Base-by-base conservation (phyloP, 1,140 invertebrate species). In the Apocrypta bakeri region DNA sequence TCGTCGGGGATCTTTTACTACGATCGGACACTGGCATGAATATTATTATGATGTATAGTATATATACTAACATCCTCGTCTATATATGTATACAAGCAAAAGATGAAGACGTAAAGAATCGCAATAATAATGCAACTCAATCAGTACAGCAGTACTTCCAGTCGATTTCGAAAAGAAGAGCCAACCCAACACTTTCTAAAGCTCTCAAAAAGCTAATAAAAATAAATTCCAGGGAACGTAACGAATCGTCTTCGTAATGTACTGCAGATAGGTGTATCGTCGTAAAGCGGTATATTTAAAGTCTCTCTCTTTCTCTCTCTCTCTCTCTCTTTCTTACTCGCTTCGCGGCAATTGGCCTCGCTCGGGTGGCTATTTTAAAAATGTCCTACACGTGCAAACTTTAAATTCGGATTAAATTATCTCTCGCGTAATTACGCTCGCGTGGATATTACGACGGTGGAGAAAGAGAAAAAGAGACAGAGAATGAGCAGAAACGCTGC, bases 351-450 rank as follows among this genome's bases (percentile, higher is more conserved):
- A 27, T 31, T 4, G n/a, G 31, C 21, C 48, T 66, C 12, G 74
- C 31, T 21, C 14, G 40, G 40, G 33, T 40, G 42, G 66, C 21
- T 24, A 27, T 71, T 72, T 82, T 64, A 72, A 77, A 82, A 82
- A 78, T 72, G n/a, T 56, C 33, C 64, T 66, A 33, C 74, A 17
- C 74, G 66, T 64, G 66, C 48, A 82, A 77, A 77, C 31, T 71
- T 77, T 69, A 82, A 82, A 82, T 77, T 82, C 29, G 66, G 64
- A 82, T 77, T 77, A 64, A 82, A 82, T 82, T 82, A 82, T 76
- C 73, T 33, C 17, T 24, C 33, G 61, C 27, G 64, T 73, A 42
- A 73, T 73, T 73, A 37, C 40, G 33, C 71, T 48, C n/a, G n/a
- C 33, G 17, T 21, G 27, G 31, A 31, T 31, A 64, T 75, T 66